These are phyloP conservation scores for Paedocypris micromegethes DNA, from an alignment of 2,797 vertebrate species.

Conservation along the genomic window DNA sequence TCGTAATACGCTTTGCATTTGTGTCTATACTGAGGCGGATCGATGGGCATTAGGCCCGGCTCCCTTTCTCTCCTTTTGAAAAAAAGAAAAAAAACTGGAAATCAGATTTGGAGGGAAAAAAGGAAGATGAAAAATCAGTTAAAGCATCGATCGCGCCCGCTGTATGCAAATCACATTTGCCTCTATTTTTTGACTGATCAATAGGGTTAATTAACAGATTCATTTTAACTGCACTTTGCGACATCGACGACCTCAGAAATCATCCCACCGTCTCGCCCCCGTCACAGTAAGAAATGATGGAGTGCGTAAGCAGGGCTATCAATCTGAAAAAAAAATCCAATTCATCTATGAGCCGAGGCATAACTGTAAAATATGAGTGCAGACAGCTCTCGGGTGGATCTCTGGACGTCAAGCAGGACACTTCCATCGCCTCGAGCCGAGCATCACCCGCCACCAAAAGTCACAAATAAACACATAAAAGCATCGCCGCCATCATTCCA, in stretches of 20 bases:
- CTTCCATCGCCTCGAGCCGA: conserved; percentile 6
- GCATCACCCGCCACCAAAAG: conserved; percentile 1
- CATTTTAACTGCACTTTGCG: conserved; percentile 69
- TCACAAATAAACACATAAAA: background rate
- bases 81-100: conserved; percentile 75
- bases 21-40: conserved; percentile 84
- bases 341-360: conserved; percentile 65
- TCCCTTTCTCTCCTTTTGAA: conserved; percentile 68
- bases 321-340: conserved; percentile 72
- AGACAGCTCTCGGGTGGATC: conserved; percentile 61
- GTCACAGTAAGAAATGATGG: conserved; percentile 63
- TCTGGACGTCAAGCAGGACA: conserved; percentile 47
- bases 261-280: conserved; percentile 53
- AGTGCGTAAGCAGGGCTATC: conserved; percentile 57
- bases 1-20: conserved; percentile 86
- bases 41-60: conserved; percentile 74
- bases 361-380: conserved; percentile 64
- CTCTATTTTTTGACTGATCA: conserved; percentile 72
- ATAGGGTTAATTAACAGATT: conserved; percentile 79
- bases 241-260: conserved; percentile 67
- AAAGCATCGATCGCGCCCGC: conserved; percentile 74
- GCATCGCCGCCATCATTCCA: too few relatives aligned
- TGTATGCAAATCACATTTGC: conserved; percentile 77
- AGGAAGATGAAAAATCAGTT: conserved; percentile 65
- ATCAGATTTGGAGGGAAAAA: conserved; percentile 69